Percentiles rank a stretch among this genome's conserved stretches.
These are phyloP conservation scores for Aphis gossypii DNA, from an alignment of 1,140 invertebrate genomes.

Conservation along the genomic window DNA sequence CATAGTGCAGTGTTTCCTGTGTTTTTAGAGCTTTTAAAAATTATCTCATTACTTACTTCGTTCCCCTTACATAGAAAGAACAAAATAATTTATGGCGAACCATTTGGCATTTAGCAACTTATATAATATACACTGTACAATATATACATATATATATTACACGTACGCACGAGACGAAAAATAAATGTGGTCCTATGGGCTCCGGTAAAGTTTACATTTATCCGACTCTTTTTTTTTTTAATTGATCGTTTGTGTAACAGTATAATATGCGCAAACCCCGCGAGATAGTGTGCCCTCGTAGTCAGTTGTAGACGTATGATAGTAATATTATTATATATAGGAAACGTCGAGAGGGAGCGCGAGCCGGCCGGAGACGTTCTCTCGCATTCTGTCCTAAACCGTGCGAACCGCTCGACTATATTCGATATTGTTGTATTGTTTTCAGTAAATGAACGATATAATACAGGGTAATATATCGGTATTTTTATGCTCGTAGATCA, in stretches of 20 bases:
- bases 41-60: constrained; percentile 11
- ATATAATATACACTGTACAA: not conserved
- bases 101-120: not conserved
- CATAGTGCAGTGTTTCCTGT: not conserved
- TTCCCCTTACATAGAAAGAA: constrained; percentile 2
- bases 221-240: not conserved
- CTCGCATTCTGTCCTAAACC: not conserved
- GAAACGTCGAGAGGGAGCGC: constrained; percentile 23
- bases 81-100: constrained; percentile 32
- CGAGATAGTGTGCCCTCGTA: constrained; percentile 29
- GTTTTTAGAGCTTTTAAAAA: constrained; percentile 19
- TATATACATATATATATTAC: not conserved
- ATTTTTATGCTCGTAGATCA: not conserved
- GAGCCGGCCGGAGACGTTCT: not conserved
- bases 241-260: constrained; percentile 52
- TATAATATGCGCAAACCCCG: constrained; percentile 39
- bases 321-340: constrained; percentile 17
- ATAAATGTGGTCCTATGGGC: not conserved
- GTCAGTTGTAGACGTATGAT: not conserved
- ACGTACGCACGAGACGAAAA: not conserved
- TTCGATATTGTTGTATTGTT: not conserved
- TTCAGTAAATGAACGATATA: not conserved
- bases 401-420: not conserved
- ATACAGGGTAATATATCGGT: not conserved
- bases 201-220: constrained; percentile 1